phyloP scores from a whole-genome alignment of 1,140 invertebrate species.

The Argopecten irradians region DNA sequence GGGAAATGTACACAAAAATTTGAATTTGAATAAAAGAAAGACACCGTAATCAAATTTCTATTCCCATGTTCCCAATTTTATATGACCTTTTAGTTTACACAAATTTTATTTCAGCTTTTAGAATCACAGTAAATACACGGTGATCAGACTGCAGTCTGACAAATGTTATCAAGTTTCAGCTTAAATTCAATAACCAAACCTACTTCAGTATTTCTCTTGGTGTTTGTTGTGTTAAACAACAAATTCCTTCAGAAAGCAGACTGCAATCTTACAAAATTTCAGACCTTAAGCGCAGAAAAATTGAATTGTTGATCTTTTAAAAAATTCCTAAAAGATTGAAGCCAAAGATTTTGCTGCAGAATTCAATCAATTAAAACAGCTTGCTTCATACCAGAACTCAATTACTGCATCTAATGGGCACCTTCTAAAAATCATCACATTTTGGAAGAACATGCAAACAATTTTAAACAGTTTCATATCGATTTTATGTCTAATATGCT shows the following conservation, averaged over 20 bases:
- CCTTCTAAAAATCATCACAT: slow-evolving; percentile 22
- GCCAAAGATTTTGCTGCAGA: slow-evolving; percentile 2
- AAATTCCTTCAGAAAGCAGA: not conserved
- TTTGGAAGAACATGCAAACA: slow-evolving; percentile 21
- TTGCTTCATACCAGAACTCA: slow-evolving; percentile 21
- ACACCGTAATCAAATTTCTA: not conserved
- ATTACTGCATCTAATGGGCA: slow-evolving; percentile 15
- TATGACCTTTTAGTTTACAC: not conserved
- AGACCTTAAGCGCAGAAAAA: slow-evolving; percentile 3
- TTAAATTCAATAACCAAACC: slow-evolving; percentile 12
- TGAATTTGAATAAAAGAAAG: not conserved
- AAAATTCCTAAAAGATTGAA: slow-evolving; percentile 11
- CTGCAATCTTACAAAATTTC: slow-evolving; percentile 4
- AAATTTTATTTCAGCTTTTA: not conserved
- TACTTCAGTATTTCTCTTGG: slow-evolving; percentile 1
- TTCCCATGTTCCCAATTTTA: not conserved
- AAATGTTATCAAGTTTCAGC: slow-evolving; percentile 11
- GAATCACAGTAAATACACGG: not conserved
- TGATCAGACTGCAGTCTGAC: not conserved
- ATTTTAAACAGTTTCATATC: slow-evolving; percentile 23
- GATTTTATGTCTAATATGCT: slow-evolving; percentile 23
- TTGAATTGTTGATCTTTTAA: slow-evolving; percentile 19
- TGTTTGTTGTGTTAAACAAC: not conserved
- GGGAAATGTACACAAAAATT: not conserved
- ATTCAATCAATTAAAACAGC: slow-evolving; percentile 23